Percentiles rank a stretch among this genome's conserved stretches.
These are phyloP conservation scores for Acrobasis suavella DNA, from an alignment of 2,888 invertebrate genomes.

Conservation along the genomic window DNA sequence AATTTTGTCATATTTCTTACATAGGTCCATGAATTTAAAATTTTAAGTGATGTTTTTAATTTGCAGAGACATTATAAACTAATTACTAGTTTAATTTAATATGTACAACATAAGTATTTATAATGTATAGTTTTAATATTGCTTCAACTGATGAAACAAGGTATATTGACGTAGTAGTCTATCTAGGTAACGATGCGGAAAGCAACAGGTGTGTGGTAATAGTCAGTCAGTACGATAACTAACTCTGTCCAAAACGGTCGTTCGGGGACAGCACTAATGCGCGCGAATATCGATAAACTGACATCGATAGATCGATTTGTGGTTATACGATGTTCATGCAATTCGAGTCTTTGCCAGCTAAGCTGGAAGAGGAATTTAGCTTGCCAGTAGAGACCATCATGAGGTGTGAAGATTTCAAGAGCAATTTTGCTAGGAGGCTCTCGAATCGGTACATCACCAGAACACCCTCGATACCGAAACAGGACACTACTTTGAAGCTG, in stretches of 20 bases:
- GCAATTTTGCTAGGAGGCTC: conserved; percentile 73
- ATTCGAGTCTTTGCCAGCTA: conserved; percentile 41
- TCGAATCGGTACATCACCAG: conserved; percentile 70
- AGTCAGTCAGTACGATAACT: conserved; percentile 48
- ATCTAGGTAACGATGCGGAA: conserved; percentile 7
- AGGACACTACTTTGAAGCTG: conserved; percentile 54
- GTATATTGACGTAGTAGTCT: neutral
- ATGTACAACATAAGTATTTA: neutral
- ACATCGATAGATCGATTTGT: conserved; percentile 39
- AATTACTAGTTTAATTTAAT: neutral
- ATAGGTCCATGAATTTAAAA: neutral
- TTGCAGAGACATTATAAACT: neutral
- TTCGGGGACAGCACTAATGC: conserved; percentile 35
- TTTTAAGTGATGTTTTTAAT: neutral
- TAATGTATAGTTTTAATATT: neutral
- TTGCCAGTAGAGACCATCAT: conserved; percentile 75
- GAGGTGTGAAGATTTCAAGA: conserved; percentile 77
- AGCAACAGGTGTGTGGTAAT: conserved; percentile 13
- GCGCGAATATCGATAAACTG: conserved; percentile 45
- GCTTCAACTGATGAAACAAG: neutral
- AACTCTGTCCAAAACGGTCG: conserved; percentile 32
- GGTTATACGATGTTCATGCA: conserved; percentile 57
- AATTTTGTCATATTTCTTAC: neutral
- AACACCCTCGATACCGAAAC: conserved; percentile 47
- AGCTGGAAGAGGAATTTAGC: conserved; percentile 61